Percentiles rank a stretch among this genome's conserved stretches.
Conservation (phyloP, 2,888 invertebrate species). For the Theodoxus fluviatilis region DNA sequence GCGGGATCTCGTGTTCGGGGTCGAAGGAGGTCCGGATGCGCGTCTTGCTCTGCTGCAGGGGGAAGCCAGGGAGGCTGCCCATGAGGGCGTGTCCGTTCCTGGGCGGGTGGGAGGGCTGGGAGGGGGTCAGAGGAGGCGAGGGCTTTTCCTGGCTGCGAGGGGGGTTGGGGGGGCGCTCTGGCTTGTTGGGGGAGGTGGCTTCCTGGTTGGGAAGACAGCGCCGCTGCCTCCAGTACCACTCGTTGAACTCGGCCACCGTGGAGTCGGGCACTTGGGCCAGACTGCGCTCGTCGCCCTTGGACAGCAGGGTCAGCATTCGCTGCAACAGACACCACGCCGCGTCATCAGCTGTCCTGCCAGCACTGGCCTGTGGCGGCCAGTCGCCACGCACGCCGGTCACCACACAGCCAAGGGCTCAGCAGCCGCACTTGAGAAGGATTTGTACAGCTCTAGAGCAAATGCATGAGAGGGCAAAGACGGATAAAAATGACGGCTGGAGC, state of each 20-base stretch:
- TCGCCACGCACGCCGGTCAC: no score
- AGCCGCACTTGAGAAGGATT: no score
- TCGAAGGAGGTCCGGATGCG: constrained; percentile 97
- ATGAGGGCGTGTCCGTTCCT: constrained; percentile 10
- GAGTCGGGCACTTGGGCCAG: constrained; percentile 77
- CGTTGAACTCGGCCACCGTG: constrained; percentile 85
- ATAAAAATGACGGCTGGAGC: no score
- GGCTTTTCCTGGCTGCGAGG: neutral
- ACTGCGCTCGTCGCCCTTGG: constrained; percentile 79
- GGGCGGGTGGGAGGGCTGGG: constrained; percentile 14
- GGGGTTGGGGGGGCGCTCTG: constrained; percentile 7
- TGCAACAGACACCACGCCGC: no score
- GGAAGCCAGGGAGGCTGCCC: constrained; percentile 29
- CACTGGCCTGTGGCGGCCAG: no score
- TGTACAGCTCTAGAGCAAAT: no score
- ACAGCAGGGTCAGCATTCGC: constrained; percentile 77
- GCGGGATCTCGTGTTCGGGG: constrained; percentile 93
- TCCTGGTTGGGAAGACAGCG: no score
- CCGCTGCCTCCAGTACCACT: constrained; percentile 77
- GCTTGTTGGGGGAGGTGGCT: neutral
- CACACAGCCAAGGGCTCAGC: no score
- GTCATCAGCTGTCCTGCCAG: no score
- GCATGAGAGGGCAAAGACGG: no score
- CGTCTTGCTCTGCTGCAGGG: constrained; percentile 45
- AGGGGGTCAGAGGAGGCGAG: neutral